Percentiles rank a stretch among this genome's conserved stretches.
These are phyloP conservation scores for Enteromius mattozi DNA, from an alignment of 2,797 vertebrate genomes.

Conservation along the genomic window DNA sequence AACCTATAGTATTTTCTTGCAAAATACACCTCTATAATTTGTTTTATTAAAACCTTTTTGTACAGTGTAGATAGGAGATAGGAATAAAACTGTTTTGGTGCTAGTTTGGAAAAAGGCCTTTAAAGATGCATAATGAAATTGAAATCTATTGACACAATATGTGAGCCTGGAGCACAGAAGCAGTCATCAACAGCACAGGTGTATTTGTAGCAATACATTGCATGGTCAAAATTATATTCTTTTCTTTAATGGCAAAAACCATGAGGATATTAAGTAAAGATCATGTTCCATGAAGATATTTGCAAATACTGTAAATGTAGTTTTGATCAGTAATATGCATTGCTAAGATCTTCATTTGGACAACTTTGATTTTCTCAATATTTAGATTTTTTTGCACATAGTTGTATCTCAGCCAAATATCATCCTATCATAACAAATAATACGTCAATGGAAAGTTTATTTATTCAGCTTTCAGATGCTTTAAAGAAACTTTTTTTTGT, in stretches of 20 bases:
- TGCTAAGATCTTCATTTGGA: neutral
- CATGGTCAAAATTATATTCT: too few relatives aligned
- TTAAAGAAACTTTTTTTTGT: neutral
- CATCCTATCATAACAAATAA: neutral
- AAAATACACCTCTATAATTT: neutral
- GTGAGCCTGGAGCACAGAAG: too few relatives aligned
- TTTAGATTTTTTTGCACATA: neutral
- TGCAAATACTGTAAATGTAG: neutral
- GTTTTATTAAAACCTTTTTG: neutral
- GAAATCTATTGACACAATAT: neutral
- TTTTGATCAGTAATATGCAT: neutral
- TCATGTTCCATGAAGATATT: too few relatives aligned
- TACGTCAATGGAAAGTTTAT: neutral
- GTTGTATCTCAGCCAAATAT: neutral
- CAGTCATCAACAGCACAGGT: too few relatives aligned
- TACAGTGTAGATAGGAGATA: neutral
- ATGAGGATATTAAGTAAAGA: too few relatives aligned
- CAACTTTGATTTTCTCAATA: neutral
- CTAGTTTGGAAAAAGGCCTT: neutral
- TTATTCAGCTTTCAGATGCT: neutral
- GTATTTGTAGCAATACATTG: too few relatives aligned
- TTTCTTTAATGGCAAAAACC: too few relatives aligned
- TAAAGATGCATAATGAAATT: neutral
- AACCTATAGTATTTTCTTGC: neutral
- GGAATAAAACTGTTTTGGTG: neutral